Evolutionary conservation across 2,113 vertebrate genomes (phyloP).

Genomic region (Nipponia nippon): DNA sequence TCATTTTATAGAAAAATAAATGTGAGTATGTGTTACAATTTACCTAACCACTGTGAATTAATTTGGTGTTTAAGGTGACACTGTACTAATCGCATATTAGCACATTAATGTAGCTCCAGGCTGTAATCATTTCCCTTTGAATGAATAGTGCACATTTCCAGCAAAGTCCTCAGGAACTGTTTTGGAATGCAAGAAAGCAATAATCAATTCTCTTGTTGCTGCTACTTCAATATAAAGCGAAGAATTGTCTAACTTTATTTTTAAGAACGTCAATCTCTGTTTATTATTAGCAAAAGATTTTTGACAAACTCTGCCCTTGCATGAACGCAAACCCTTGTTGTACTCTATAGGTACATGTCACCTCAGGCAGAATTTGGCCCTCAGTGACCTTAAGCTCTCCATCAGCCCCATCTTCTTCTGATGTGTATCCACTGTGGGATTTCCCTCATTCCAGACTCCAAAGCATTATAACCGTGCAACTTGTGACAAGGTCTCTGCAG

Average conservation of each 20-base stretch:
- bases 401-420: background rate
- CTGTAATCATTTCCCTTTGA: background rate
- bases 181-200: constrained; percentile 25
- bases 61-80: constrained; percentile 48
- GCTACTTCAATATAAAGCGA: background rate
- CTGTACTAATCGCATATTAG: constrained; percentile 25
- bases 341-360: background rate
- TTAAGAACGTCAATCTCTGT: background rate
- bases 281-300: background rate
- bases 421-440: background rate
- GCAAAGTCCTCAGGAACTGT: background rate
- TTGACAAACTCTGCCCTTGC: background rate
- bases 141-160: background rate
- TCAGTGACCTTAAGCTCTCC: background rate
- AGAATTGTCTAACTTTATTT: background rate
- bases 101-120: constrained; percentile 13
- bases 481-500: background rate
- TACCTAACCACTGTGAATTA: background rate
- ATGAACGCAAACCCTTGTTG: background rate
- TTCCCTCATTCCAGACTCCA: background rate
- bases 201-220: background rate
- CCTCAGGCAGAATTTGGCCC: background rate
- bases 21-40: background rate
- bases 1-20: background rate
- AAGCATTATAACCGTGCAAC: background rate